Evolutionary conservation across 37 sponge, comb jelly and placozoan genomes (phyloP).

Genomic region (Halisarca cf. caerulea): DNA sequence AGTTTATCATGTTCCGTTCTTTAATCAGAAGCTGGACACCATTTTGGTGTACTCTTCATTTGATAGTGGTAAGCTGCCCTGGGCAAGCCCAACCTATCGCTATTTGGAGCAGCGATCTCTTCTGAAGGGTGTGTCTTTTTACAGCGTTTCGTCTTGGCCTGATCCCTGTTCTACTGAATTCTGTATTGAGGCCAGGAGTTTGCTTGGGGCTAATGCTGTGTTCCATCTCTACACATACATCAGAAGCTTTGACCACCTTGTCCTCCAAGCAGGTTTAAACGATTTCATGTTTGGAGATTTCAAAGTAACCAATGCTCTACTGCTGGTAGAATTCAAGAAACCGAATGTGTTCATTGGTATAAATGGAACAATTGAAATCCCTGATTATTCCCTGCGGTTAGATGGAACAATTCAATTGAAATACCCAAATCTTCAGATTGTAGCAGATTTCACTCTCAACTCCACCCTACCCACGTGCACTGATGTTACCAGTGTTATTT

Average conservation of each 20-base stretch:
- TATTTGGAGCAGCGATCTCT: not conserved
- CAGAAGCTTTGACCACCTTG: not conserved
- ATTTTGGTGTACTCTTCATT: conserved; percentile 1
- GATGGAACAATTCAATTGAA: too few species aligned
- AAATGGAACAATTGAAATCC: conserved; percentile 39
- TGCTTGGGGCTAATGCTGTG: conserved; percentile 27
- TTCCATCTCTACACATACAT: conserved; percentile 3
- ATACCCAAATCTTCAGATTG: too few species aligned
- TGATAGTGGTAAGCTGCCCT: not conserved
- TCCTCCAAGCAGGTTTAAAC: not conserved
- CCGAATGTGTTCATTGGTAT: not conserved
- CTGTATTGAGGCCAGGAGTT: not conserved
- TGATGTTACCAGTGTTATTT: too few species aligned
- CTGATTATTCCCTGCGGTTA: not conserved
- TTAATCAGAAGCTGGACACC: conserved; percentile 7
- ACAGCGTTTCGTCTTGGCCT: not conserved
- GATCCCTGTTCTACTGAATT: conserved; percentile 15
- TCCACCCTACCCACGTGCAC: too few species aligned
- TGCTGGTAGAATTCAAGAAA: too few species aligned
- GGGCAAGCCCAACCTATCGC: not conserved
- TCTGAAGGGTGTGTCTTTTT: not conserved
- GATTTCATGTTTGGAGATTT: conserved; percentile 22
- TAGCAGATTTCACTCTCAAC: too few species aligned
- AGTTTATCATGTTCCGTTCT: not conserved
- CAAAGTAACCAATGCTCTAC: not conserved